phyloP scores from a whole-genome alignment of 2,113 vertebrate genomes.

The Elaphurus davidianus region DNA sequence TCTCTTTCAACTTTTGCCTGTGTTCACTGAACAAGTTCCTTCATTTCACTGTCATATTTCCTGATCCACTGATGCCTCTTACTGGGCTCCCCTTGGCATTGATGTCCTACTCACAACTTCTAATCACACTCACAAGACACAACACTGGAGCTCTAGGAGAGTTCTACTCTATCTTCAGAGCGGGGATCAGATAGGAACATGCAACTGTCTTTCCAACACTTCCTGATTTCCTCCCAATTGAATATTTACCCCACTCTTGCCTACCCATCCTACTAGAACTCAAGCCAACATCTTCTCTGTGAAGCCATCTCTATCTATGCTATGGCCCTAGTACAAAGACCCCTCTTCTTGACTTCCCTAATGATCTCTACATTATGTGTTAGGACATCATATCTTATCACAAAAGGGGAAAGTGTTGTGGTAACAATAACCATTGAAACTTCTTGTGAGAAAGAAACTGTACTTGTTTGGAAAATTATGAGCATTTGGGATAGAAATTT shows the following conservation, averaged over 20 bases:
- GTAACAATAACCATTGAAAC: background rate
- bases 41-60: background rate
- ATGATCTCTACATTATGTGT: background rate
- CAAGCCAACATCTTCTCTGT: background rate
- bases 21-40: background rate
- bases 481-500: background rate
- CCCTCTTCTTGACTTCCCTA: background rate
- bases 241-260: background rate
- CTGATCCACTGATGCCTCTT: background rate
- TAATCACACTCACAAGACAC: background rate
- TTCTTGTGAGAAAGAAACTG: background rate
- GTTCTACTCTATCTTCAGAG: background rate
- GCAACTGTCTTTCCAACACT: background rate
- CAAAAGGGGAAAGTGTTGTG: background rate
- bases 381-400: background rate
- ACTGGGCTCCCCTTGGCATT: background rate
- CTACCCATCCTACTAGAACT: background rate
- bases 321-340: background rate
- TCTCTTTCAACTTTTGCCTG: background rate
- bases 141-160: background rate
- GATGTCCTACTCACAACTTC: background rate
- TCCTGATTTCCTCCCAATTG: background rate
- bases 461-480: background rate
- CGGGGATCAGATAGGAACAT: background rate
- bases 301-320: background rate